Evolutionary conservation across 2,113 vertebrate species (phyloP), one percentile per base, ranked within the genome.

Genomic region (Cyprinodon brontotheroides): DNA sequence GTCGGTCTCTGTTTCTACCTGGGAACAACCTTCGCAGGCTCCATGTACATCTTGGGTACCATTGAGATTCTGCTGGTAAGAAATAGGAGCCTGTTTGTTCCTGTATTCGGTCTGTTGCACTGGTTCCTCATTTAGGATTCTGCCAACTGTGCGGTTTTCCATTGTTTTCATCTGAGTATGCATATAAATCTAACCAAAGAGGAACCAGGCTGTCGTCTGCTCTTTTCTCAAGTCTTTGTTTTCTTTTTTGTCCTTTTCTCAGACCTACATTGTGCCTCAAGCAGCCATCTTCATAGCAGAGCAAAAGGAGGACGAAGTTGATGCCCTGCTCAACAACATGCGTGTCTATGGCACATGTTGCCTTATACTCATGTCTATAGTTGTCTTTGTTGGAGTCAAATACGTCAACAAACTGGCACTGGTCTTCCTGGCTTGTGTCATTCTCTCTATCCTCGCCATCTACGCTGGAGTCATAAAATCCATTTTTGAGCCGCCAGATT

Each of bases 401-500:
- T 99, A n/a, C 2, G 97, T 99, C 82, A 99, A 99, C 93, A 99
- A 98, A 80, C 93, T 99, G 59, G 97, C 97, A 0, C 85, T 99
- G 20, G 97, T 99, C 61, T 99, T 99, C 89, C 93, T 99, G 85
- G 96, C 97, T 65, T 98, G 97, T 3, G 97, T 99, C 61, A 94
- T 99, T 79, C 96, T 99, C 39, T 99, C 97, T 77, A 98, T 99
- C 77, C 79, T 99, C 4, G 93, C 97, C 79, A 98, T 99, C 92
- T 99, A 99, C 1, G 97, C 97, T 0, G 97, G 97, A 0, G 97
- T 98, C 87, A 94, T 99, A 89, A 99, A 98, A 91, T 95, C 95
- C 0, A 95, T n/a, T 96, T 85, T 99, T 66, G 95, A 95, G n/a
- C 96, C 97, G 0, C 97, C 97, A 0, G 89, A 96, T 74, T 95